Evolutionary conservation across 2,888 invertebrate genomes (phyloP).

Genomic region (Dicyrtomina minuta): DNA sequence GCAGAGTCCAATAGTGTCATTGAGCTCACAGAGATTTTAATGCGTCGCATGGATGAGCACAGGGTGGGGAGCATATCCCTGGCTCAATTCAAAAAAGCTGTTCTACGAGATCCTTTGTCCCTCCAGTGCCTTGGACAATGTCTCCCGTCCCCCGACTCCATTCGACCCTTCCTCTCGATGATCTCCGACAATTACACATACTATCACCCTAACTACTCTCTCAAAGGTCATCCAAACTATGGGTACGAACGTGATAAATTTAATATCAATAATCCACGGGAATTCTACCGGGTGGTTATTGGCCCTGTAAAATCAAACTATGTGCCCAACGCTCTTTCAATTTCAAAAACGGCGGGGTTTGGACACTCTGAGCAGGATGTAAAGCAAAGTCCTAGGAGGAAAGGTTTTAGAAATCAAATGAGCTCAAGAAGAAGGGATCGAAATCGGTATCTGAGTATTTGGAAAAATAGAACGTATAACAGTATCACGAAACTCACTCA

Average conservation of each 20-base stretch:
- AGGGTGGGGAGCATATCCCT: not conserved
- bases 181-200: not conserved
- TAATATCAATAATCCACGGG: no score
- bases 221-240: not conserved
- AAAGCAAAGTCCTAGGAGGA: no score
- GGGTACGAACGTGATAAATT: not conserved
- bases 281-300: no score
- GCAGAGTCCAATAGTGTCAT: not conserved
- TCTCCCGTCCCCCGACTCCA: not conserved
- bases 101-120: slow-evolving; percentile 1
- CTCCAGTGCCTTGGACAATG: slow-evolving; percentile 4
- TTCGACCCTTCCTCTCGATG: not conserved
- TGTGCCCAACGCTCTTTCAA: no score
- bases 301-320: no score
- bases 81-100: not conserved
- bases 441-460: no score
- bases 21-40: not conserved
- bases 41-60: not conserved
- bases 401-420: no score
- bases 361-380: no score
- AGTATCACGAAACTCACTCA: no score
- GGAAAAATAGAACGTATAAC: no score
- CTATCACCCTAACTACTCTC: not conserved
- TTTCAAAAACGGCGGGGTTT: no score
- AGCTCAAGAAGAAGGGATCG: no score